phyloP scores from a whole-genome alignment of 2,888 invertebrate genomes.

The Hydriomena furcata region DNA sequence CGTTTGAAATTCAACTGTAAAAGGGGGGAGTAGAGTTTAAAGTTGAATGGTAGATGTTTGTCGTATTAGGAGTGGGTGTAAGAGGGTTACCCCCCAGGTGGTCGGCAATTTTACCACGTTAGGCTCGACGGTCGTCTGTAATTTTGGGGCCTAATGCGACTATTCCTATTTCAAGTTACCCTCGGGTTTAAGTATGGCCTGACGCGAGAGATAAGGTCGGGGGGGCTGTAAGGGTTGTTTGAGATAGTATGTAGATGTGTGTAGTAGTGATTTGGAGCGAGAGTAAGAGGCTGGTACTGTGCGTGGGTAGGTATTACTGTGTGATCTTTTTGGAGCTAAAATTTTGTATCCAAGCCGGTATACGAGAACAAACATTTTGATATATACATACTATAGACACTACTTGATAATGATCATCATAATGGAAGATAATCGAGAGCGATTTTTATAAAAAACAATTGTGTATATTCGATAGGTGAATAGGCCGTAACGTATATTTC shows the following conservation, averaged over 20 bases:
- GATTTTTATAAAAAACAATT: no score
- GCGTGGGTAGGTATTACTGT: conserved; percentile 8
- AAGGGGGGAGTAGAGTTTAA: conserved; percentile 6
- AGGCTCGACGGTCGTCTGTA: conserved; percentile 82
- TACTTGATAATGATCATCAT: no score
- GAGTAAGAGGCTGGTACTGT: conserved; percentile 22
- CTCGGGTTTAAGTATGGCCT: conserved; percentile 75
- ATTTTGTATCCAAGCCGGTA: no score
- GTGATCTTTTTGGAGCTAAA: neutral
- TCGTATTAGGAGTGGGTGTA: conserved; percentile 48
- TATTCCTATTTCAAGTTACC: conserved; percentile 82
- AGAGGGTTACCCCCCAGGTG: conserved; percentile 76
- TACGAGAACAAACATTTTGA: no score
- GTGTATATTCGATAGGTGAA: no score
- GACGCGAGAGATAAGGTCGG: conserved; percentile 70
- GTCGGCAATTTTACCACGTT: conserved; percentile 80
- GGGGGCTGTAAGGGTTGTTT: conserved; percentile 40
- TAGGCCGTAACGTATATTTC: no score
- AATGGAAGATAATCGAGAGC: no score
- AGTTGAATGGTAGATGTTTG: neutral
- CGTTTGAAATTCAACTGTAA: conserved; percentile 13
- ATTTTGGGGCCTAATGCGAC: conserved; percentile 82
- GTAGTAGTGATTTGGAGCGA: conserved; percentile 31
- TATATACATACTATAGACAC: no score
- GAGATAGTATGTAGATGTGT: conserved; percentile 32